Evolutionary conservation across 2,113 vertebrate species (phyloP).

Genomic region (Physeter macrocephalus): DNA sequence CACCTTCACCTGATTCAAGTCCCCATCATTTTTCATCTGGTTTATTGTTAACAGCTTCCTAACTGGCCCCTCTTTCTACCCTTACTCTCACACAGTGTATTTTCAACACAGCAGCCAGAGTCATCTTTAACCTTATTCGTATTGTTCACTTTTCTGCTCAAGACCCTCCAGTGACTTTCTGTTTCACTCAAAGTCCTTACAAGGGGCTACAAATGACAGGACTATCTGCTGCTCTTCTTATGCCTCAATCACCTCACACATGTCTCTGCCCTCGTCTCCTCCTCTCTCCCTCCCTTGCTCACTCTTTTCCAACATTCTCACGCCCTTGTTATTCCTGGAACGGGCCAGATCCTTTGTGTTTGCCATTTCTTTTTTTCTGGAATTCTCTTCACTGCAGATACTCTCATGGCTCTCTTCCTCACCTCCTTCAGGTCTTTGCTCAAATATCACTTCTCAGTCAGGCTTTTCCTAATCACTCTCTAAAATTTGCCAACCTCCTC

Average conservation of each 20-base stretch:
- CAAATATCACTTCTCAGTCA: neutral
- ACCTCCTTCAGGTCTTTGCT: neutral
- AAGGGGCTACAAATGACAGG: neutral
- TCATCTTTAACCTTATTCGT: neutral
- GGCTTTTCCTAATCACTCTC: neutral
- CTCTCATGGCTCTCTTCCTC: neutral
- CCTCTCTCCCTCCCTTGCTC: neutral
- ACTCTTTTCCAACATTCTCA: neutral
- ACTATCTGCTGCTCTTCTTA: neutral
- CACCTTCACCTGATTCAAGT: neutral
- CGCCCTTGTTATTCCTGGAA: neutral
- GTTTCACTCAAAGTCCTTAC: neutral
- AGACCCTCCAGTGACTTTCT: neutral
- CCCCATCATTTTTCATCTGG: neutral
- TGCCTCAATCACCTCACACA: rapidly evolving
- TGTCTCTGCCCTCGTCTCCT: neutral
- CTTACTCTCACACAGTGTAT: neutral
- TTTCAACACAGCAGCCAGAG: neutral
- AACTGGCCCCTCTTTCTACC: neutral
- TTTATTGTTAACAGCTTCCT: neutral
- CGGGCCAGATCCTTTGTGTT: neutral
- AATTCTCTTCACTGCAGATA: neutral
- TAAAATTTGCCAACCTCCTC: neutral
- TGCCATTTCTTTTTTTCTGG: neutral
- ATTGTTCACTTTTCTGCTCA: neutral